Evolutionary conservation across 2,888 invertebrate genomes (phyloP).

Genomic region (Morpho achilles): DNA sequence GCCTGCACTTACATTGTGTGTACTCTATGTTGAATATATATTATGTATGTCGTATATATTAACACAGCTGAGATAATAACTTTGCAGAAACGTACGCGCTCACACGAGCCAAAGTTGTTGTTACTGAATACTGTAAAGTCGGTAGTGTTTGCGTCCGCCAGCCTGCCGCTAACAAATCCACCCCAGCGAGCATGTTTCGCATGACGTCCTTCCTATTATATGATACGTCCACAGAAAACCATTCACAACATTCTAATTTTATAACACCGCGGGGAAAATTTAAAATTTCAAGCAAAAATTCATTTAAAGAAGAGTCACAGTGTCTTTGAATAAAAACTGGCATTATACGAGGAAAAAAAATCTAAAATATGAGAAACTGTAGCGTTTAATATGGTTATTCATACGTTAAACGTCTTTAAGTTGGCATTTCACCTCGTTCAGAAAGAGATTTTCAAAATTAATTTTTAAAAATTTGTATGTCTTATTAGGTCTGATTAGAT

Average conservation of each 20-base stretch:
- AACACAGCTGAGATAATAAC: slow-evolving; percentile 13
- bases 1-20: too few species aligned
- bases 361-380: too few species aligned
- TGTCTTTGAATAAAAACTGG: slow-evolving; percentile 22
- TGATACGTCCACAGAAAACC: slow-evolving; percentile 40
- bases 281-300: slow-evolving; percentile 21
- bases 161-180: slow-evolving; percentile 38
- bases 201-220: slow-evolving; percentile 39
- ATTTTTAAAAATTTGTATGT: too few species aligned
- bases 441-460: too few species aligned
- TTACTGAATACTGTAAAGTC: slow-evolving; percentile 8
- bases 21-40: not conserved
- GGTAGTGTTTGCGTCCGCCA: too few species aligned
- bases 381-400: too few species aligned
- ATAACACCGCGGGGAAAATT: slow-evolving; percentile 30
- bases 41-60: slow-evolving; percentile 1
- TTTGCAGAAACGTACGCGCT: slow-evolving; percentile 11
- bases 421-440: too few species aligned
- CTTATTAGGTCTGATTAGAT: too few species aligned
- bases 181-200: slow-evolving; percentile 33
- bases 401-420: too few species aligned
- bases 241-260: slow-evolving; percentile 50
- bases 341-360: slow-evolving; percentile 16
- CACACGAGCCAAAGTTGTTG: slow-evolving; percentile 16
- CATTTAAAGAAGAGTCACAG: slow-evolving; percentile 23